A percentile compares a stretch with the other conserved stretches of the same genome.
Conservation (phyloP, 2,797 vertebrate species). For the Ibycter americanus region DNA sequence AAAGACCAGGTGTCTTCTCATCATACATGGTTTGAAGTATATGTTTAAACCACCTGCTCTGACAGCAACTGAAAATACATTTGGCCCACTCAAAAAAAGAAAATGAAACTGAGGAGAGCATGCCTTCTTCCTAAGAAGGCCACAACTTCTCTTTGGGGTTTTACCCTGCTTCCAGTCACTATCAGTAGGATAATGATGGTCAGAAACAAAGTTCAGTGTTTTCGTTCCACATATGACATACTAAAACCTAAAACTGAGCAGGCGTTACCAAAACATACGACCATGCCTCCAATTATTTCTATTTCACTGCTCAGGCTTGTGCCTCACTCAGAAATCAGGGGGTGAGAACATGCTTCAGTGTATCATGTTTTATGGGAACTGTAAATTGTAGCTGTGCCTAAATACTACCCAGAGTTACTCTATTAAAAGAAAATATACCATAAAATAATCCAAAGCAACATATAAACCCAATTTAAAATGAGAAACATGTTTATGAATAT, state of each 20-base stretch:
- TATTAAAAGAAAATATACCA: neutral
- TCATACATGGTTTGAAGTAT: neutral
- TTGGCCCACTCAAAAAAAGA: neutral
- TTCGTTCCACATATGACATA: neutral
- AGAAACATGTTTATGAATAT: neutral
- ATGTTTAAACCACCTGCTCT: neutral
- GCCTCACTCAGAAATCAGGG: neutral
- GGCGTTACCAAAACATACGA: neutral
- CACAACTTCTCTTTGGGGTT: neutral
- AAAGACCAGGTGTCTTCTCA: neutral
- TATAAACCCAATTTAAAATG: neutral
- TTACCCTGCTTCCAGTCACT: neutral
- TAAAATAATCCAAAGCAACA: constrained; percentile 10
- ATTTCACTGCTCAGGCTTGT: neutral
- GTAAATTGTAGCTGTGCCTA: neutral
- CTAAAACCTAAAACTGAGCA: neutral
- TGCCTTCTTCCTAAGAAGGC: neutral
- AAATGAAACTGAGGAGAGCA: neutral
- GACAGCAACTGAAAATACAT: neutral
- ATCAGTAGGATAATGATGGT: rapidly evolving
- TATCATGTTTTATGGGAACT: neutral
- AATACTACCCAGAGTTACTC: neutral
- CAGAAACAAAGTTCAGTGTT: neutral
- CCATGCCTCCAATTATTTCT: neutral
- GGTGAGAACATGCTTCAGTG: neutral